Evolutionary conservation across 2,888 invertebrate genomes (phyloP).

Genomic region (Melanargia galathea): DNA sequence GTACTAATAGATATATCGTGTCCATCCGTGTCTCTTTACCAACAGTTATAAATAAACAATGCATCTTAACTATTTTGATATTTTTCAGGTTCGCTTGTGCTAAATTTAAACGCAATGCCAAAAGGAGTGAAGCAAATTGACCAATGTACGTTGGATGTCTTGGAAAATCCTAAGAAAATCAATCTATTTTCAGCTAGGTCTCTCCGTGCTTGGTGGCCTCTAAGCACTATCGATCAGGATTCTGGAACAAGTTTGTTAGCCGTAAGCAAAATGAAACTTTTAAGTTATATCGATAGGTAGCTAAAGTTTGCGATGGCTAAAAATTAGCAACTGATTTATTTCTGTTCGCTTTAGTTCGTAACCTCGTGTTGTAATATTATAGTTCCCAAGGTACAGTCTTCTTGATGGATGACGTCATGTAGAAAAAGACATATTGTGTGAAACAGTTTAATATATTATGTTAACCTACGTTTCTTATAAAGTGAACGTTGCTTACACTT

Average conservation of each 20-base stretch:
- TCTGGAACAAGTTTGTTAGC: slow-evolving; percentile 44
- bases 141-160: slow-evolving; percentile 68
- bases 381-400: neutral
- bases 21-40: too few species aligned
- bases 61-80: too few species aligned
- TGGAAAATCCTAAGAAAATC: slow-evolving; percentile 73
- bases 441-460: too few species aligned
- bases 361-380: neutral
- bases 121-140: slow-evolving; percentile 76
- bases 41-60: too few species aligned
- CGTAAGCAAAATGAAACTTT: slow-evolving; percentile 44
- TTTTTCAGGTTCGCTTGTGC: slow-evolving; percentile 77
- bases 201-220: slow-evolving; percentile 88
- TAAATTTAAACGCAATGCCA: slow-evolving; percentile 84
- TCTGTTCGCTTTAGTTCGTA: neutral
- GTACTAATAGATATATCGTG: neutral
- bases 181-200: slow-evolving; percentile 84
- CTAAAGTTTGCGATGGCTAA: slow-evolving; percentile 4
- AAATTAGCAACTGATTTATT: slow-evolving; percentile 16
- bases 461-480: too few species aligned
- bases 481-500: too few species aligned
- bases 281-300: slow-evolving; percentile 18
- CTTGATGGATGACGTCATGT: neutral
- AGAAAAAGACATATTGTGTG: too few species aligned
- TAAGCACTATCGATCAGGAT: slow-evolving; percentile 54